These are phyloP conservation scores for Drosophila nr. fundita DNA, from an alignment of 2,888 invertebrate genomes.

Conservation along the genomic window DNA sequence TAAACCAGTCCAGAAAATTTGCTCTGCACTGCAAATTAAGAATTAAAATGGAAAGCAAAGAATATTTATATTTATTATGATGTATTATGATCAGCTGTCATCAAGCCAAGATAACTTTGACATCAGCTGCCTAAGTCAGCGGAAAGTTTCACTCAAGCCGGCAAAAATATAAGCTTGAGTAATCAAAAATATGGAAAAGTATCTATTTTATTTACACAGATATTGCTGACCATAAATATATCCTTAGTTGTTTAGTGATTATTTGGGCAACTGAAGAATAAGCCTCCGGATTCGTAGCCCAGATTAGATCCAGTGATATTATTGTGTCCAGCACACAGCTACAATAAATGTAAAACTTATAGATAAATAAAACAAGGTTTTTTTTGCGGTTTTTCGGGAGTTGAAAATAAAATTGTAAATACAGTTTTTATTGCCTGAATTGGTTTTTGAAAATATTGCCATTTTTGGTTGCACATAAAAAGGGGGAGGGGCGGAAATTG, in stretches of 20 bases:
- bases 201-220: neutral
- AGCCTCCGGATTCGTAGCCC: neutral
- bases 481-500: neutral
- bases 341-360: neutral
- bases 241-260: neutral
- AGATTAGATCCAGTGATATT: neutral
- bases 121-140: too few relatives aligned
- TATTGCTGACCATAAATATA: neutral
- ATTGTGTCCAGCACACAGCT: neutral
- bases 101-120: neutral
- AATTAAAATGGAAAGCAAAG: neutral
- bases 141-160: neutral
- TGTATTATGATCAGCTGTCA: neutral
- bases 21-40: neutral
- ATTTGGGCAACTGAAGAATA: neutral
- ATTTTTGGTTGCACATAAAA: constrained; percentile 40
- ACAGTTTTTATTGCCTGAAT: constrained; percentile 64
- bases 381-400: constrained; percentile 40
- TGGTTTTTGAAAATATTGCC: constrained; percentile 46
- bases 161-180: neutral
- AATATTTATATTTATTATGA: neutral
- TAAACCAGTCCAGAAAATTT: neutral
- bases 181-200: neutral
- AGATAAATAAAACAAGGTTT: constrained; percentile 34
- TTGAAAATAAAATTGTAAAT: constrained; percentile 44